Base-by-base conservation (phyloP, 2,797 vertebrate genomes). In the Hirundo rustica region DNA sequence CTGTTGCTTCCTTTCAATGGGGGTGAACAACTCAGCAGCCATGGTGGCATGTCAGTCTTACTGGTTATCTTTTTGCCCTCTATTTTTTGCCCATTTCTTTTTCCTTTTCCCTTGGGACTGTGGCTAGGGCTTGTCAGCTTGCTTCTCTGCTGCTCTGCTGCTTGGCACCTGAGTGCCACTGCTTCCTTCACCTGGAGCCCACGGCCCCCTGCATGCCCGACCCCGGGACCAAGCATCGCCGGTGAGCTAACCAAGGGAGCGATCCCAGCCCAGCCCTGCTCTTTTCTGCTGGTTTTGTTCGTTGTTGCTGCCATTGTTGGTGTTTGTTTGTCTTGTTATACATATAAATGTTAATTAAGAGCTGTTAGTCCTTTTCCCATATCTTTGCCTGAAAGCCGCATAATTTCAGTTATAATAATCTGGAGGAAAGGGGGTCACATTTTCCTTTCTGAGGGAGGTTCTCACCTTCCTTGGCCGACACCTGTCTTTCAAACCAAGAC, bases 41-140 rank as follows among this genome's bases (percentile, higher is more conserved):
- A 36, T 10, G 2, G 22, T 5, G 4, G n/a, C 7, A 11, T 0
- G 2, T 29, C 26, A 6, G 5, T 45, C 11, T 30, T 36, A 7
- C 55, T 36, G 14, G 5, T 26, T 26, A 5, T 51, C 16, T 14
- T 53, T 30, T 21, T 53, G 29, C 7, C 29, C 7, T 11, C 7
- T 50, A 19, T 3, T 3, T 40, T 67, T 58, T n/a, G 11, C 22
- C 27, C 3, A 10, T 53, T 62, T 45, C 2, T 29, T 25, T 51
- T 60, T 60, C 10, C 6, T 36, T 71, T 82, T 22, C 18, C 27
- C 15, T 45, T 1, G 0, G 18, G 4, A 18, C n/a, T 54, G 14
- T 53, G 27, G 7, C 14, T 62, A 26, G 48, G 27, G 18, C 57
- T 71, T 38, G 11, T 3, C 9, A 13, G 14, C 18, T 45, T 53